A percentile compares a stretch with the other conserved stretches of the same genome.
Evolutionary conservation across 1,140 invertebrate genomes (phyloP).

Genomic region (Aphaenogaster floridana): DNA sequence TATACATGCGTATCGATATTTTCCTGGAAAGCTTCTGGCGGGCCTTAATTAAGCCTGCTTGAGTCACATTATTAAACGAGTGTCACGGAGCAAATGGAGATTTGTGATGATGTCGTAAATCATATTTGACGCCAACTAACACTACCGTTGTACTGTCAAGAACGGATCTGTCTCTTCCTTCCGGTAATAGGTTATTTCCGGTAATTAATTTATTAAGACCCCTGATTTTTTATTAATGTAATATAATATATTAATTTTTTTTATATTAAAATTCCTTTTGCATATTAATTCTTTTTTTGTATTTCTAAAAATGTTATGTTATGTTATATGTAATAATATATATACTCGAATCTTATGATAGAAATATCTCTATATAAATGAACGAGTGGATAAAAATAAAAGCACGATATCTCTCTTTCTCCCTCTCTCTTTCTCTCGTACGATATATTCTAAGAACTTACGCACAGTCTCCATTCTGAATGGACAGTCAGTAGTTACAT

Average conservation of each 20-base stretch:
- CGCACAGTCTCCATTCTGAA: slow-evolving; percentile 40
- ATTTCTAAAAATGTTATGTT: neutral
- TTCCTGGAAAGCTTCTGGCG: slow-evolving; percentile 55
- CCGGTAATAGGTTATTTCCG: slow-evolving; percentile 36
- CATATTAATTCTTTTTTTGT: too few relatives aligned
- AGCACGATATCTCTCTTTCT: neutral
- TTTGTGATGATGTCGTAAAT: slow-evolving; percentile 53
- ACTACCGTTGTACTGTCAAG: neutral
- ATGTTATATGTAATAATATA: neutral
- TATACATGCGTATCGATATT: slow-evolving; percentile 57
- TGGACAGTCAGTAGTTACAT: slow-evolving; percentile 72
- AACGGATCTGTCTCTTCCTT: slow-evolving; percentile 17
- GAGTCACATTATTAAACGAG: slow-evolving; percentile 45
- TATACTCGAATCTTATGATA: neutral
- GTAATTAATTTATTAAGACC: neutral
- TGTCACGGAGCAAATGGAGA: slow-evolving; percentile 45
- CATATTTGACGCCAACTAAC: slow-evolving; percentile 29
- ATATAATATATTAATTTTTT: too few relatives aligned
- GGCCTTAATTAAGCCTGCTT: slow-evolving; percentile 56
- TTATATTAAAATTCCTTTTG: neutral
- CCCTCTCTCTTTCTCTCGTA: neutral
- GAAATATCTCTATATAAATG: slow-evolving; percentile 15
- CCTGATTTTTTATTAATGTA: neutral
- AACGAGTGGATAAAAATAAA: slow-evolving; percentile 8
- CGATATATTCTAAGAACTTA: slow-evolving; percentile 32